Evolutionary conservation across 2,888 invertebrate genomes (phyloP).

Genomic region (Hoplodrina blanda): DNA sequence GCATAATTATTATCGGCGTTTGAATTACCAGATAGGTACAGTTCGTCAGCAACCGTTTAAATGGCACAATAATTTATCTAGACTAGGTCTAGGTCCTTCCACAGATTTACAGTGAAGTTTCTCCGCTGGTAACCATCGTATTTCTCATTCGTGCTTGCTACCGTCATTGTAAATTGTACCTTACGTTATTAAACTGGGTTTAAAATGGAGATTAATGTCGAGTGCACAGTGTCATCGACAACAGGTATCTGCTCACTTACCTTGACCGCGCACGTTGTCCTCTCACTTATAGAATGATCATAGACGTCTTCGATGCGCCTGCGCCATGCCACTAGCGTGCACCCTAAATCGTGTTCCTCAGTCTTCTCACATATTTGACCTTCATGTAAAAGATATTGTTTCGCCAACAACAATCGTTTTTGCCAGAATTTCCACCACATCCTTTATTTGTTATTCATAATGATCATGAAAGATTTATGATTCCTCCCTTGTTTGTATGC

Average conservation of each 20-base stretch:
- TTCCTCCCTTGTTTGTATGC: slow-evolving; percentile 37
- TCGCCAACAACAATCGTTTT: slow-evolving; percentile 24
- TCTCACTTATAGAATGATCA: slow-evolving; percentile 82
- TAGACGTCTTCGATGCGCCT: slow-evolving; percentile 72
- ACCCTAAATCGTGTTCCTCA: slow-evolving; percentile 63
- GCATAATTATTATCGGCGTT: slow-evolving; percentile 22
- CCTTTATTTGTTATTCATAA: slow-evolving; percentile 42
- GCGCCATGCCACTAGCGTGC: slow-evolving; percentile 61
- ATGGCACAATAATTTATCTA: slow-evolving; percentile 62
- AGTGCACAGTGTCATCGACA: slow-evolving; percentile 81
- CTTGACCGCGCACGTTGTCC: slow-evolving; percentile 87
- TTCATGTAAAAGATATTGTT: slow-evolving; percentile 3
- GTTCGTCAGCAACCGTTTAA: slow-evolving; percentile 41
- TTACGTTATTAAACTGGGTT: slow-evolving; percentile 71
- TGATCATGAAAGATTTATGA: slow-evolving; percentile 60
- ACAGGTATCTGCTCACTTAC: slow-evolving; percentile 83
- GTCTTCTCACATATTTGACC: slow-evolving; percentile 14
- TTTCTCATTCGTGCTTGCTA: slow-evolving; percentile 59
- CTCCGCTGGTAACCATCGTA: slow-evolving; percentile 61
- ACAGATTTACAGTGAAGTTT: slow-evolving; percentile 69
- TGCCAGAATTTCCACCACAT: slow-evolving; percentile 30
- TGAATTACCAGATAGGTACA: slow-evolving; percentile 14
- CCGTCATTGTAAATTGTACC: slow-evolving; percentile 70
- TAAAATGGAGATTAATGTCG: slow-evolving; percentile 79
- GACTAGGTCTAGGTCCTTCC: slow-evolving; percentile 69